These are phyloP conservation scores for Xylocopa sonorina DNA, from an alignment of 1,140 invertebrate species.

Conservation along the genomic window DNA sequence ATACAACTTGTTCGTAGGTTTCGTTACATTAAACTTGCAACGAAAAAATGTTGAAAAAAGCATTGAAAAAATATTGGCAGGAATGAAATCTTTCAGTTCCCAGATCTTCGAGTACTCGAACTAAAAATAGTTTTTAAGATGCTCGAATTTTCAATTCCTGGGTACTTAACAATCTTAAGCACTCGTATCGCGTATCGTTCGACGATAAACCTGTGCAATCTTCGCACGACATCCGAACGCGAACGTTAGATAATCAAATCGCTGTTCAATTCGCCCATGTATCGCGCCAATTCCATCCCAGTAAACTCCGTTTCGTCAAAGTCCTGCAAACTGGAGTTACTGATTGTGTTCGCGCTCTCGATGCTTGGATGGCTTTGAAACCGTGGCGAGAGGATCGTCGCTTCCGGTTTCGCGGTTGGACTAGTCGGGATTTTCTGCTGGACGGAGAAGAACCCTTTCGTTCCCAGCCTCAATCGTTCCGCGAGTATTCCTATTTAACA, in stretches of 20 bases:
- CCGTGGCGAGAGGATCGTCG: conserved; percentile 21
- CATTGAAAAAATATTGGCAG: too few relatives aligned
- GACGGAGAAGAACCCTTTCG: conserved; percentile 63
- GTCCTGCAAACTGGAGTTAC: conserved; percentile 88
- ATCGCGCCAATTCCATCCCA: conserved; percentile 84
- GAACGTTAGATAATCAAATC: conserved; percentile 73
- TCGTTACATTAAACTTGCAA: not conserved
- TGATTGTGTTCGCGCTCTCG: conserved; percentile 83
- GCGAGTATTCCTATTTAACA: conserved; percentile 68
- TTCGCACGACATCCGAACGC: too few relatives aligned
- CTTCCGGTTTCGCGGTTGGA: conserved; percentile 40
- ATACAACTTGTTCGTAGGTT: not conserved
- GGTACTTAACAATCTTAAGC: not conserved
- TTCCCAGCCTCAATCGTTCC: conserved; percentile 68
- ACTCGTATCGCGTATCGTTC: not conserved
- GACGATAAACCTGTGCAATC: too few relatives aligned
- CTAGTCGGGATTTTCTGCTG: conserved; percentile 54
- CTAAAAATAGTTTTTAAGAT: too few relatives aligned
- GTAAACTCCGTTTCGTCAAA: conserved; percentile 86
- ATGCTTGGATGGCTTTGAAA: conserved; percentile 73
- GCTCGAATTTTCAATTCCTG: not conserved
- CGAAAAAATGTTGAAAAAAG: too few relatives aligned
- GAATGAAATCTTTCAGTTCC: too few relatives aligned
- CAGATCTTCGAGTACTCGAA: too few relatives aligned
- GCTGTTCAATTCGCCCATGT: conserved; percentile 85